Percentiles rank a stretch among this genome's conserved stretches.
Conservation (phyloP, 1,140 invertebrate genomes). For the Armadillidium nasatum region DNA sequence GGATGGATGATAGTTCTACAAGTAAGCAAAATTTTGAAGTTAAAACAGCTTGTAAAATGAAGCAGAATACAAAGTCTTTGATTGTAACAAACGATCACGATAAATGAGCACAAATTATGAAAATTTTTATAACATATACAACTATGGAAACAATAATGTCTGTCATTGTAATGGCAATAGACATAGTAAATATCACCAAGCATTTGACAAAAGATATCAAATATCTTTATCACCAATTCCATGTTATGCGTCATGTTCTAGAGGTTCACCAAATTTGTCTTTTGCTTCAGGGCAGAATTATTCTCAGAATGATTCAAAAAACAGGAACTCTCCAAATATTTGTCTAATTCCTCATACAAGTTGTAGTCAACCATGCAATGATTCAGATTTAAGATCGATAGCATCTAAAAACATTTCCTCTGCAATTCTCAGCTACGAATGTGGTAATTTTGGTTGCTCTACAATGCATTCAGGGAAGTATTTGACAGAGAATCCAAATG, state of each 20-base stretch:
- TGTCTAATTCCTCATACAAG: background rate
- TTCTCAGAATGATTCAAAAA: background rate
- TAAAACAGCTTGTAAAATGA: background rate
- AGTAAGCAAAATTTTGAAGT: background rate
- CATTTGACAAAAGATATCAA: background rate
- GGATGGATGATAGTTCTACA: background rate
- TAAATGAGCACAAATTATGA: background rate
- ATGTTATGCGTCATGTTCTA: background rate
- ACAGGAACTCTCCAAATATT: background rate
- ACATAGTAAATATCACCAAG: background rate
- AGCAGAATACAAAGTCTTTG: background rate
- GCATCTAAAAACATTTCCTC: slow-evolving; percentile 43
- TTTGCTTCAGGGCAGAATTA: background rate
- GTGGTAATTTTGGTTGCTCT: background rate
- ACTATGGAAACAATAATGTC: background rate
- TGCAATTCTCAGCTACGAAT: slow-evolving; percentile 42
- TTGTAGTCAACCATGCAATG: slow-evolving; percentile 14
- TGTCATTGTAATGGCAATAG: background rate
- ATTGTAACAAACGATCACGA: background rate
- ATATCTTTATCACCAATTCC: background rate
- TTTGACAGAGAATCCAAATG: slow-evolving; percentile 1
- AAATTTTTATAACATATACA: background rate
- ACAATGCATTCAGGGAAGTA: background rate
- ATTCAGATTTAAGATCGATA: slow-evolving; percentile 34
- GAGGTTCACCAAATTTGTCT: background rate